phyloP scores from a whole-genome alignment of 2,113 vertebrate genomes.

The Antechinus flavipes region DNA sequence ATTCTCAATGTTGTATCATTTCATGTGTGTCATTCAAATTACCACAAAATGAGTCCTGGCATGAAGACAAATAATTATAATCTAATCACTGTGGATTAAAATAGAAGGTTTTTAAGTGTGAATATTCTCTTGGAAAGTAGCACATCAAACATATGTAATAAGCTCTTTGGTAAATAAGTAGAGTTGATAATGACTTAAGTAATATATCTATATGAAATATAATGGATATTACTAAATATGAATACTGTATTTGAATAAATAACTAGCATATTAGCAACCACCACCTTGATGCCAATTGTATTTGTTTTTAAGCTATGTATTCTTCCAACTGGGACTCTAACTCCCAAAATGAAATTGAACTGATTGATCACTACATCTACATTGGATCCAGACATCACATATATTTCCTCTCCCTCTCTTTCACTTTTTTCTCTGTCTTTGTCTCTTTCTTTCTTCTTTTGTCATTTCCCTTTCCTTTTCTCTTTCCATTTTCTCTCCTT shows the following conservation, averaged over 20 bases:
- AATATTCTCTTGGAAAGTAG: constrained; percentile 10
- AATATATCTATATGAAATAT: constrained; percentile 28
- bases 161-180: not conserved
- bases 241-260: not conserved
- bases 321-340: not conserved
- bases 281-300: not conserved
- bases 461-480: too few relatives aligned
- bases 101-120: not conserved
- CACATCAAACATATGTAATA: constrained; percentile 18
- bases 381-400: not conserved
- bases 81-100: not conserved
- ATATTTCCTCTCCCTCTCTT: not conserved
- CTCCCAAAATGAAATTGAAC: not conserved
- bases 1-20: not conserved
- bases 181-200: not conserved
- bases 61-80: not conserved
- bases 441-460: too few relatives aligned
- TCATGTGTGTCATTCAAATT: constrained; percentile 25
- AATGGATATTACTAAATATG: not conserved
- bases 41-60: not conserved
- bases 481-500: not conserved
- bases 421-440: too few relatives aligned
- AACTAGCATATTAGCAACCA: not conserved
- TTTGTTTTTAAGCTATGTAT: constrained; percentile 21
- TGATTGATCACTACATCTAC: not conserved